A percentile compares a stretch with the other conserved stretches of the same genome.
Evolutionary conservation across 2,888 invertebrate species (phyloP).

Genomic region (Selenia dentaria): DNA sequence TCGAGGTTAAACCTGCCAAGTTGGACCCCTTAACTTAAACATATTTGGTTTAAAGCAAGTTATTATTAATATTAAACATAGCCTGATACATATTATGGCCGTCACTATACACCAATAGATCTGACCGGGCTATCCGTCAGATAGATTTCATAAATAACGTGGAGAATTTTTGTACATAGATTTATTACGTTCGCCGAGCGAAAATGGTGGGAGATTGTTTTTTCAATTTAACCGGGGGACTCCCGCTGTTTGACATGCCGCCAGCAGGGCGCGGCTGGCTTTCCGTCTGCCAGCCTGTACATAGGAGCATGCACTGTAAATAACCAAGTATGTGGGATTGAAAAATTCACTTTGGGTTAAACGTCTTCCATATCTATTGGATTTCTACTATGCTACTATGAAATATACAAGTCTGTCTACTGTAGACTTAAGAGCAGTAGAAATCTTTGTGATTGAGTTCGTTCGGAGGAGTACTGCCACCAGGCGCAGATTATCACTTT

Average conservation of each 20-base stretch:
- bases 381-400: no score
- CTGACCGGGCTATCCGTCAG: constrained; percentile 53
- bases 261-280: constrained; percentile 57
- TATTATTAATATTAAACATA: no score
- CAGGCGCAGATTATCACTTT: no score
- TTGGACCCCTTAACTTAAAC: no score
- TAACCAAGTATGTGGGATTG: constrained; percentile 1
- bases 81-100: constrained; percentile 38
- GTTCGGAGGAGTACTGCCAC: no score
- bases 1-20: no score
- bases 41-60: no score
- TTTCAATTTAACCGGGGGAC: constrained; percentile 80
- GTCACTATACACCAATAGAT: constrained; percentile 61
- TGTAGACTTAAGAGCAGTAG: no score
- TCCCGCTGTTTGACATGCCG: constrained; percentile 81
- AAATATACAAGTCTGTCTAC: no score
- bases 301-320: constrained; percentile 2
- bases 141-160: constrained; percentile 84
- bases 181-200: constrained; percentile 83
- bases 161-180: constrained; percentile 85
- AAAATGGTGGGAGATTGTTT: constrained; percentile 85
- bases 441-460: no score
- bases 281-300: constrained; percentile 32
- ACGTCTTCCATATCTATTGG: neutral
- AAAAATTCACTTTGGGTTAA: constrained; percentile 1